Evolutionary conservation across 2,888 invertebrate species (phyloP), one percentile per base, ranked within the genome.

Genomic region (Polydrusus pterygomalis): DNA sequence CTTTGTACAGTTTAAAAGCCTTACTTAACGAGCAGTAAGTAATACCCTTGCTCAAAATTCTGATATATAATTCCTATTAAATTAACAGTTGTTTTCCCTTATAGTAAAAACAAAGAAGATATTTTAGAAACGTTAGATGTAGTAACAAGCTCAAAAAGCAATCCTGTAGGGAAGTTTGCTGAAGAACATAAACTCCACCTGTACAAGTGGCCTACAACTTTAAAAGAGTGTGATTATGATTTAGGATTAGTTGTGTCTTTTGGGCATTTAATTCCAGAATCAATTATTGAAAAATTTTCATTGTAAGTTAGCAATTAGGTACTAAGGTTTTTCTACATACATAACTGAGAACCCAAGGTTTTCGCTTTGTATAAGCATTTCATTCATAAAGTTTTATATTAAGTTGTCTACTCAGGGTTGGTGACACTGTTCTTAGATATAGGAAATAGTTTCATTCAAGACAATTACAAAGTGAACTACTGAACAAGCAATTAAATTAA

Each of bases 241-340:
- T 87, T 98, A 75, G 98, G 98, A 5, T 88, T 98, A 63, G 95
- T 98, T 34, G 97, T 96, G 1, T 97, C 98, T 0, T 98, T 98
- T 90, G 98, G 98, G 0, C 93, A 96, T 85, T 89, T 98, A 77
- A 96, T 98, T 82, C 96, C 96, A 47, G 88, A 91, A 79, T 85
- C 90, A 68, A 86, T 97, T 0, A 94, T 98, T 38, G 88, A 91
- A 9, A 89, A 91, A 74, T 97, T 97, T 88, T 94, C 95, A 72
- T 87, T 94, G 97, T 97, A 91, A 91, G 93, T 90, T 34, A 1
- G 8, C 2, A 34, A 7, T 34, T 7, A 34, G 7, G 5, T 7
- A n/a, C n/a, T n/a, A n/a, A n/a, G n/a, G n/a, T 34, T 34, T 25
- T 25, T 25, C 5, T 25, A 25, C 25, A 3, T 25, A 25, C 25